Percentiles rank a stretch among this genome's conserved stretches.
Evolutionary conservation across 2,888 invertebrate genomes (phyloP).

Genomic region (Salticus scenicus): DNA sequence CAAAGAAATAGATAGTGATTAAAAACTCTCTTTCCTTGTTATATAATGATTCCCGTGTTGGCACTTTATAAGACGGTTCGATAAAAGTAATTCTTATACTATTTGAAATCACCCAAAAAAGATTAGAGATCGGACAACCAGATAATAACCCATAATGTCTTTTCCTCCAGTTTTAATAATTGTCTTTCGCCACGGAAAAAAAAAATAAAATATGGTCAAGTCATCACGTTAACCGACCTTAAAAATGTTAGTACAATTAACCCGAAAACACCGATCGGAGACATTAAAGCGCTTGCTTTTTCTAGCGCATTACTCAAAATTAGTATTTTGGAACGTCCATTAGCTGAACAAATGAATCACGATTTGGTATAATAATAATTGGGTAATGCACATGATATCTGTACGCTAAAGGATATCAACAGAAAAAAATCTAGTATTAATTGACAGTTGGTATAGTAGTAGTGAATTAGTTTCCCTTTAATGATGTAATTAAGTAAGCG

Average conservation of each 20-base stretch:
- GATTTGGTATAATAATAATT: conserved; percentile 55
- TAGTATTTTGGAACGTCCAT: conserved; percentile 15
- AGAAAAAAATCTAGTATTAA: conserved; percentile 28
- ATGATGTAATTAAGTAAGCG: conserved; percentile 45
- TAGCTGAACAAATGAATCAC: background rate
- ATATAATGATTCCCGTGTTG: conserved; percentile 13
- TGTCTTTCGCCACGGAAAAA: conserved; percentile 17
- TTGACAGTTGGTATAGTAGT: conserved; percentile 31
- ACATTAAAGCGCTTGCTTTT: conserved; percentile 20
- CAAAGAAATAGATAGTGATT: too few species aligned
- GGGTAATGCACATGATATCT: conserved; percentile 46
- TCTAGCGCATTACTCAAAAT: conserved; percentile 5
- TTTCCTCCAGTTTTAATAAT: conserved; percentile 48
- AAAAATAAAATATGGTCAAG: conserved; percentile 27
- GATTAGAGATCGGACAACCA: conserved; percentile 35
- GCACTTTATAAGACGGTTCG: conserved; percentile 49
- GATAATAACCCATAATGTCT: conserved; percentile 53
- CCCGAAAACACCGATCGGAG: conserved; percentile 41
- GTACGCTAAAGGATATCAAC: background rate
- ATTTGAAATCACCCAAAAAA: conserved; percentile 32
- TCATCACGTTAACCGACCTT: conserved; percentile 14
- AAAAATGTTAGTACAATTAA: conserved; percentile 45
- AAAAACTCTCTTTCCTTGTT: conserved; percentile 18
- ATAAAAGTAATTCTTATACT: conserved; percentile 53
- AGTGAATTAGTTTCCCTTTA: conserved; percentile 53